Evolutionary conservation across 2,888 invertebrate genomes (phyloP), one percentile per base, ranked within the genome.

Genomic region (Xestobium rufovillosum): DNA sequence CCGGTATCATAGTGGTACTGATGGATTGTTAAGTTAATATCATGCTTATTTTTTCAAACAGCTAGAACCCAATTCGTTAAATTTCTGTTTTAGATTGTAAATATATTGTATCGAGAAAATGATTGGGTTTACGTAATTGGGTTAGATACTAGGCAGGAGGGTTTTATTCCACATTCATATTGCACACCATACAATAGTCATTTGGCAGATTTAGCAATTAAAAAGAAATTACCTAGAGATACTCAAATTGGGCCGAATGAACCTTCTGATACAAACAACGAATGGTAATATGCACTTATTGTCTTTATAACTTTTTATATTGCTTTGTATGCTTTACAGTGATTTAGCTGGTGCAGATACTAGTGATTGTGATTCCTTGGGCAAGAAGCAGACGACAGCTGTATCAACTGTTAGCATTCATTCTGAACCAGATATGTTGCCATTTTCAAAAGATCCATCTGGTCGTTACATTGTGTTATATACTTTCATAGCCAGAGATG

Each of bases 101-200:
- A 91, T 67, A 83, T 94, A 43, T 68, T 95, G 43, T 95, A 95
- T 65, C 75, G 91, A 49, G 95, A 95, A 65, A 92, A 94, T 60
- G 94, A 95, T 66, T 95, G 95, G 95, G 91, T 92, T 4, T 95
- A 95, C 67, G 92, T 95, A 1, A 89, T 94, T 58, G 83, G 88
- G 2, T 83, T 88, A 30, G 89, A 89, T 52, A 85, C 88, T 11
- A 73, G 89, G 34, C 80, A 86, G 57, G 92, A 95, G 64, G 95
- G 95, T 0, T 95, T 94, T 57, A 91, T 95, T 52, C 95, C 95
- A 1, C 87, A 89, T 60, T 89, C 90, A 0, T 94, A 92, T 62
- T 91, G 91, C 60, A 87, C 90, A 0, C 89, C 90, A 0, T 89
- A 76, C 54, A 83, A 74, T 53, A 86, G 79, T 61, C 80, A 78